Conservation (phyloP, 37 sponge, comb jelly and placozoan species). For the Spongilla lacustris region DNA sequence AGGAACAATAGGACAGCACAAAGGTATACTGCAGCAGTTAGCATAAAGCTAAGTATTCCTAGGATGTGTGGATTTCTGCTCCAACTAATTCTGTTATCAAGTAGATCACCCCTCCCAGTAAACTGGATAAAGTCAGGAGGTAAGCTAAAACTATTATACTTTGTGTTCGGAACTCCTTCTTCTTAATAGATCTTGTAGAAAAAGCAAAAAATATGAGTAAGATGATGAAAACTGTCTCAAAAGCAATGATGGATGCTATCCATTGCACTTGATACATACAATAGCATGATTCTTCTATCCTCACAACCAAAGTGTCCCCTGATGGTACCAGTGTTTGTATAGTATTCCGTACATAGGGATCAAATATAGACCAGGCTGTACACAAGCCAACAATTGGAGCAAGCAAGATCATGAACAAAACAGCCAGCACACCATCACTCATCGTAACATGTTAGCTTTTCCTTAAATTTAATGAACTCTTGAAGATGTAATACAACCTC, state of each 20-base stretch:
- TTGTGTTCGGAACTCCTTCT: background rate
- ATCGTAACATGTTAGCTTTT: background rate
- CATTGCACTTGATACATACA: background rate
- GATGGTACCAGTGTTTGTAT: background rate
- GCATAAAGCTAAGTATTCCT: background rate
- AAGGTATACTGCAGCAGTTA: background rate
- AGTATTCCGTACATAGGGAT: background rate
- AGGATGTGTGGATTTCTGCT: background rate
- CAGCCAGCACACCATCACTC: background rate
- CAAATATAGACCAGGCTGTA: background rate
- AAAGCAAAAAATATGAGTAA: background rate
- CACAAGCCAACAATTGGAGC: background rate
- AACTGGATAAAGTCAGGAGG: background rate
- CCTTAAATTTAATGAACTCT: background rate
- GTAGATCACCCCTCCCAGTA: background rate
- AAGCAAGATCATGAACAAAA: background rate
- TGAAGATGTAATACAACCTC: background rate
- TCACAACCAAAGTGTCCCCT: background rate
- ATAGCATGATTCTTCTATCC: background rate
- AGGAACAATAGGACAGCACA: background rate
- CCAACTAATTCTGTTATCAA: background rate
- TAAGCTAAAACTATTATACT: background rate
- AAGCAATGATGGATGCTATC: background rate
- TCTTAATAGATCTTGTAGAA: background rate
- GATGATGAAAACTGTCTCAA: background rate